phyloP scores from a whole-genome alignment of 2,888 invertebrate genomes.

The Teinopalpus imperialis region DNA sequence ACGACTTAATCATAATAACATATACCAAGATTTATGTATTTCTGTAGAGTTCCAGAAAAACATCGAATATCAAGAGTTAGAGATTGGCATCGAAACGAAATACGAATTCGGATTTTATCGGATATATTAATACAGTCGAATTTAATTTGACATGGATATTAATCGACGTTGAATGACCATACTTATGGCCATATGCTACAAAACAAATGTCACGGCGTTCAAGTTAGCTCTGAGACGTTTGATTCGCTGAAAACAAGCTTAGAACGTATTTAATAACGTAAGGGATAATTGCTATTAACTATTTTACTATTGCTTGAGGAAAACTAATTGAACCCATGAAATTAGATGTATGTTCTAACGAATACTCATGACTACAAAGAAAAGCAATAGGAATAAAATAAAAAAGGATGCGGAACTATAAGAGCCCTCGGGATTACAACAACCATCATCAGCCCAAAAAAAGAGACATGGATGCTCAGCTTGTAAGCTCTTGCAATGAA shows the following conservation, averaged over 20 bases:
- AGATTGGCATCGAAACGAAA: background rate
- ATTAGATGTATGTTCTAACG: no score
- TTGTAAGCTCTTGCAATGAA: no score
- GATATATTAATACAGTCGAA: background rate
- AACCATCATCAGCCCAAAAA: no score
- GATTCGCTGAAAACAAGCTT: constrained; percentile 11
- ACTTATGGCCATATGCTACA: constrained; percentile 28
- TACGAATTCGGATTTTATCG: constrained; percentile 11
- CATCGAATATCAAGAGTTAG: constrained; percentile 6
- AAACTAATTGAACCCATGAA: constrained; percentile 1
- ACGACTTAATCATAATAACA: constrained; percentile 1
- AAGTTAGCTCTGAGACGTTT: constrained; percentile 21
- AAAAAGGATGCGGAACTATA: no score
- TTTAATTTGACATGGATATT: constrained; percentile 5
- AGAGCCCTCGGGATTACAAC: no score
- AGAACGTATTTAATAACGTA: constrained; percentile 17
- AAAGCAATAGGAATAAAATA: no score
- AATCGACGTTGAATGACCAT: constrained; percentile 19
- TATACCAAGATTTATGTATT: constrained; percentile 20
- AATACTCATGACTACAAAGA: no score
- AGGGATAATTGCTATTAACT: constrained; percentile 19
- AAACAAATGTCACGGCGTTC: constrained; percentile 31
- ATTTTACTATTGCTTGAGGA: constrained; percentile 4
- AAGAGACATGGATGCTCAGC: no score
- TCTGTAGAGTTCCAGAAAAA: constrained; percentile 21